Evolutionary conservation across 2,113 vertebrate species (phyloP), one percentile per base, ranked within the genome.

Genomic region (Paramisgurnus dabryanus): DNA sequence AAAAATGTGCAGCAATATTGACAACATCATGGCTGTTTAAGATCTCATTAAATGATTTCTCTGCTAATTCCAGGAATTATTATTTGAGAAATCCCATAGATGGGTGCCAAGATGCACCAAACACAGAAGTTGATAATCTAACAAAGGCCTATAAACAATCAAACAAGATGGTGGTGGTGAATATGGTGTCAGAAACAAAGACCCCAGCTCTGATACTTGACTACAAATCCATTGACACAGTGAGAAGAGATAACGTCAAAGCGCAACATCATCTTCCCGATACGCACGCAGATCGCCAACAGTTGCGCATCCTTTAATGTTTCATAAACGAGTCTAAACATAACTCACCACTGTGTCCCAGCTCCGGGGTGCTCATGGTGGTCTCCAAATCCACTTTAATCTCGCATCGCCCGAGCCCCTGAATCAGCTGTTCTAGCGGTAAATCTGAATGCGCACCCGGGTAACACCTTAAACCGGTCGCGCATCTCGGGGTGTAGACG

Each of bases 401-500:
- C 80, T 87, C 89, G 86, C 97, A 98, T 80, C 88, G 93, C 73
- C 96, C 96, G 27, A 92, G 91, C 8, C 96, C 96, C 63, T 90
- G 91, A 74, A 98, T 92, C 80, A 98, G 93, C 80, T 95, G 93
- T 40, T 96, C 93, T 74, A 98, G 89, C 17, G 95, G 96, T 69
- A 95, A 85, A 64, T 95, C 95, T 10, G 93, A 88, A 40, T 89
- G 94, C 0, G 89, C 85, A 60, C 85, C 89, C 0, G 96, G 96
- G 85, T 95, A 95, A 88, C 96, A 98, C 87, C 93, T 93, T 78
- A 96, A 90, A 63, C 94, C 93, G 17, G 88, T 91, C 80, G 92
- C 94, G 91, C 96, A 98, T 84, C 95, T 91, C 0, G 95, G 94
- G 4, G 94, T 94, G 89, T 98, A 96, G 43, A 97, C 96, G 39